A percentile compares a stretch with the other conserved stretches of the same genome.
phyloP scores from a whole-genome alignment of 2,888 invertebrate genomes.

The Oxycera nigricornis region DNA sequence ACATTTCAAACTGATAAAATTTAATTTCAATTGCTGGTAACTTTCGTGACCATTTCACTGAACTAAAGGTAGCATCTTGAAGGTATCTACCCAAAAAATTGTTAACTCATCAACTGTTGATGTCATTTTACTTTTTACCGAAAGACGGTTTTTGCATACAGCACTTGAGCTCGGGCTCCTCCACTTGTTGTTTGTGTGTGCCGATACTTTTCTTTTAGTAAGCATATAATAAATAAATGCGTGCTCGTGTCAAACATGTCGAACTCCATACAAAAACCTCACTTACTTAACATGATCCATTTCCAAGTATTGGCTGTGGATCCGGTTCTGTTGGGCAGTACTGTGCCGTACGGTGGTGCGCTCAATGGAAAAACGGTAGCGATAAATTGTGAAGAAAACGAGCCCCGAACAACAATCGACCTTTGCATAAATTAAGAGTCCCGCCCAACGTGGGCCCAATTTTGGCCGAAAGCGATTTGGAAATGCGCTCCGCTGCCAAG shows the following conservation, averaged over 20 bases:
- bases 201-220: too few relatives aligned
- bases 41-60: too few relatives aligned
- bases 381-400: slow-evolving; percentile 5
- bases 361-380: slow-evolving; percentile 23
- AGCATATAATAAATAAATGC: neutral
- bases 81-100: too few relatives aligned
- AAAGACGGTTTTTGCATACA: too few relatives aligned
- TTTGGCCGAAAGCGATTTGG: neutral
- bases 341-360: neutral
- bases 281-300: slow-evolving; percentile 14
- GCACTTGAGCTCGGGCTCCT: too few relatives aligned
- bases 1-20: too few relatives aligned
- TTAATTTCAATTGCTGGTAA: too few relatives aligned
- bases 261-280: slow-evolving; percentile 1
- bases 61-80: too few relatives aligned
- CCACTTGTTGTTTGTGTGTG: too few relatives aligned
- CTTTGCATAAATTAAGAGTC: slow-evolving; percentile 29
- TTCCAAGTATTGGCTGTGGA: neutral
- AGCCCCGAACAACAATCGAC: slow-evolving; percentile 15
- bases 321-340: neutral
- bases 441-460: slow-evolving; percentile 6
- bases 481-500: neutral
- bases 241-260: neutral
- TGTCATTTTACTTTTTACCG: too few relatives aligned
- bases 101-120: too few relatives aligned